Evolutionary conservation across 2,888 invertebrate species (phyloP).

Genomic region (Alsophila aescularia): DNA sequence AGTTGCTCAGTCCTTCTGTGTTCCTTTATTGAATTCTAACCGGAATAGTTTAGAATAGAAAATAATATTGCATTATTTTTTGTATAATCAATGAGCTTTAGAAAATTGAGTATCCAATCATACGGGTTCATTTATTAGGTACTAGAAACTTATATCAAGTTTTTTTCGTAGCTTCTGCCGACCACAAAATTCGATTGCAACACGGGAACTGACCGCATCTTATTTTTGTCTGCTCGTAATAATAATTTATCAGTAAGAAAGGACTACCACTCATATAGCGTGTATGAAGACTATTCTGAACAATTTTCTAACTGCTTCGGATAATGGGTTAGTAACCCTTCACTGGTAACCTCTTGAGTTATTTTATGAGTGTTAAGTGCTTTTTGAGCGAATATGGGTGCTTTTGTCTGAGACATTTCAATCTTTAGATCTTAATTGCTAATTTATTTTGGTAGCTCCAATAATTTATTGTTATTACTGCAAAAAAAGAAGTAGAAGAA

Average conservation of each 20-base stretch:
- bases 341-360: slow-evolving; percentile 54
- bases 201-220: slow-evolving; percentile 1
- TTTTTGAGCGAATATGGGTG: slow-evolving; percentile 3
- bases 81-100: not conserved
- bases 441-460: too few species aligned
- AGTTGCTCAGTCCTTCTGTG: not conserved
- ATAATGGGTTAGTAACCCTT: slow-evolving; percentile 53
- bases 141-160: not conserved
- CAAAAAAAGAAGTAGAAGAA: too few species aligned
- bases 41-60: not conserved
- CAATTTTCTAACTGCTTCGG: slow-evolving; percentile 55
- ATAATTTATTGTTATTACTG: too few species aligned
- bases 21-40: not conserved
- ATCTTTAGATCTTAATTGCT: too few species aligned
- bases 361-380: slow-evolving; percentile 55
- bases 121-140: not conserved
- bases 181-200: slow-evolving; percentile 4
- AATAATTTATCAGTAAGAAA: slow-evolving; percentile 37
- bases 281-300: slow-evolving; percentile 60
- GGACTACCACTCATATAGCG: slow-evolving; percentile 59
- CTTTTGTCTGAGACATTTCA: too few species aligned
- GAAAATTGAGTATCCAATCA: not conserved
- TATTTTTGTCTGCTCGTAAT: slow-evolving; percentile 8
- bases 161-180: not conserved
- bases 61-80: slow-evolving; percentile 4